Percentiles rank a stretch among this genome's conserved stretches.
These are phyloP conservation scores for Rhizoglyphus robini DNA, from an alignment of 1,140 invertebrate genomes.

Conservation along the genomic window DNA sequence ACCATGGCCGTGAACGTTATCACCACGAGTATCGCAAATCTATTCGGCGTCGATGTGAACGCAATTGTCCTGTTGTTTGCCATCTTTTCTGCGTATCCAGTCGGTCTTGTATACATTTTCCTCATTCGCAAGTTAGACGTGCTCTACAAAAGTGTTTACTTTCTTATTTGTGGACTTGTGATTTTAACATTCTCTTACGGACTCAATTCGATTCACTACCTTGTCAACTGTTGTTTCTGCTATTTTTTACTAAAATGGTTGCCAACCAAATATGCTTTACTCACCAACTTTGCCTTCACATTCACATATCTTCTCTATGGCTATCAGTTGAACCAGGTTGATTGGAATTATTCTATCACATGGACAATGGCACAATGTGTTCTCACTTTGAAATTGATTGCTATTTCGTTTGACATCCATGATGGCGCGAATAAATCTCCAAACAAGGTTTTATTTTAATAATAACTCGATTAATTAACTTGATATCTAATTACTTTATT, in stretches of 20 bases:
- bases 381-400: conserved; percentile 66
- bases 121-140: too few species aligned
- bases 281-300: conserved; percentile 1
- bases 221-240: conserved; percentile 8
- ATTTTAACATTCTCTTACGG: neutral
- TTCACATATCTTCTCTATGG: conserved; percentile 52
- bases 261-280: neutral
- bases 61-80: neutral
- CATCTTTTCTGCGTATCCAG: neutral
- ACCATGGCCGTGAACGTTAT: neutral
- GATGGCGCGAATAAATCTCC: conserved; percentile 45
- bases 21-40: neutral
- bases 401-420: conserved; percentile 64
- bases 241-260: neutral
- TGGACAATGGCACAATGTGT: conserved; percentile 96
- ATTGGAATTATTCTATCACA: conserved; percentile 65
- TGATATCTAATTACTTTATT: neutral
- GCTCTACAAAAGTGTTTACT: neutral
- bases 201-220: neutral
- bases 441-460: too few species aligned
- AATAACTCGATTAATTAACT: too few species aligned
- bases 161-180: neutral
- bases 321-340: conserved; percentile 61
- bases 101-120: neutral
- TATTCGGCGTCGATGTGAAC: neutral